Evolutionary conservation across 2,113 vertebrate genomes (phyloP).

Genomic region (Tamias sibiricus): DNA sequence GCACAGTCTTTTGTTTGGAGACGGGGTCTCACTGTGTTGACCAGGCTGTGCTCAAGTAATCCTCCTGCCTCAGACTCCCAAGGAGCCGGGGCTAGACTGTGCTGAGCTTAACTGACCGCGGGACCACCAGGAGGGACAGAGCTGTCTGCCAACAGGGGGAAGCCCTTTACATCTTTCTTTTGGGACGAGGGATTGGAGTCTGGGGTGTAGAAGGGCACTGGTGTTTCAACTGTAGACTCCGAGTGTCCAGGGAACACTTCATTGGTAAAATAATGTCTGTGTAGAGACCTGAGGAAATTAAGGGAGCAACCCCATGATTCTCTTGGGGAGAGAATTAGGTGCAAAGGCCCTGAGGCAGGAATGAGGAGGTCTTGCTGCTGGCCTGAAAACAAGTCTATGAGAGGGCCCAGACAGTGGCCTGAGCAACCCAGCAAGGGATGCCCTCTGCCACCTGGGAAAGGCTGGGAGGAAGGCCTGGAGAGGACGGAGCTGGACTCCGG

Average conservation of each 20-base stretch:
- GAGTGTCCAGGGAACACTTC: not conserved
- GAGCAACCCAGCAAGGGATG: not conserved
- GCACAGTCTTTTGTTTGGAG: not conserved
- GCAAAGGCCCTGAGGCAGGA: not conserved
- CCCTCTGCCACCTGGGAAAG: too few relatives aligned
- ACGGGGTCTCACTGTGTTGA: not conserved
- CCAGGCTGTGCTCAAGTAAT: not conserved
- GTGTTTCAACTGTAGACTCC: not conserved
- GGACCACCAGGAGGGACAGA: not conserved
- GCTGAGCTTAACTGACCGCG: not conserved
- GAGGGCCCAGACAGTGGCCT: not conserved
- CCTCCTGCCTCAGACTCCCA: not conserved
- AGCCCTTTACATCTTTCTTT: not conserved
- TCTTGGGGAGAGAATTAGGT: not conserved
- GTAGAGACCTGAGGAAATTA: not conserved
- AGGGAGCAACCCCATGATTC: too few relatives aligned
- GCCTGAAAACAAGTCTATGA: not conserved
- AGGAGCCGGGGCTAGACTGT: not conserved
- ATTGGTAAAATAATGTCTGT: not conserved
- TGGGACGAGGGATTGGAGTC: too few relatives aligned
- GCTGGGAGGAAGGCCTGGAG: accelerated
- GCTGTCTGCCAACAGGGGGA: not conserved
- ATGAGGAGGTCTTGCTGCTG: not conserved
- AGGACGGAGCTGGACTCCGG: accelerated
- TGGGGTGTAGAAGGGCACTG: not conserved